Base-by-base conservation (phyloP, 2,888 invertebrate species). In the Coleophora deauratella region DNA sequence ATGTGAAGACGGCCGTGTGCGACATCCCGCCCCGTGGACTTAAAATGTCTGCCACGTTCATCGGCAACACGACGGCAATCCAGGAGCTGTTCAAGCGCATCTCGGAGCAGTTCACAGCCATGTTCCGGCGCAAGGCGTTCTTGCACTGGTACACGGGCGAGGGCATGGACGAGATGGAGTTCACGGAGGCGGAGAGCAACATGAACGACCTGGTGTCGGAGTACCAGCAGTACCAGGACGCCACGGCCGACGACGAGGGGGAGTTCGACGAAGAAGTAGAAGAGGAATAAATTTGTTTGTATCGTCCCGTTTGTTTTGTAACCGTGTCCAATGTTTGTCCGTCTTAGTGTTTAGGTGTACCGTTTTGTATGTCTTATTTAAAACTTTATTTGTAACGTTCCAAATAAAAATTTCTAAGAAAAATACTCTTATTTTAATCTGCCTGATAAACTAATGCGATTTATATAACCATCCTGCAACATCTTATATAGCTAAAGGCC, bases 101-200 rank as follows among this genome's bases (percentile, higher is more conserved):
- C 55, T 91, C 92, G 33, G 93, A 94, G 65, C 95, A 94, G 69
- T 95, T 94, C 64, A 91, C 92, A 12, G 93, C 94, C 58, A 96
- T 97, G 97, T 97, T 96, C 88, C 89, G 96, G 53, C 90, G 97
- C 59, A 97, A 95, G 79, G 97, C 97, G 69, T 97, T 97, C 90
- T 88, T 97, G 59, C 96, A 97, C 62, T 97, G 97, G 97, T 97
- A 97, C 88, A 97, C 95, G 27, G 97, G 95, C 51, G 97, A 96
- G 80, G 97, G 97, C 59, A 96, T 97, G 96, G 96, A 97, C 77
- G 96, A 96, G 82, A 95, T 96, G 96, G 96, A 97, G 85, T 97
- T 97, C 89, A 96, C 96, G 6, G 97, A 97, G 78, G 97, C 92
- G 2, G 91, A 95, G 87, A 95, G 95, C 70, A 98, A 98, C 90